Conservation (phyloP, 2,888 invertebrate genomes). For the Ariolimax columbianus region DNA sequence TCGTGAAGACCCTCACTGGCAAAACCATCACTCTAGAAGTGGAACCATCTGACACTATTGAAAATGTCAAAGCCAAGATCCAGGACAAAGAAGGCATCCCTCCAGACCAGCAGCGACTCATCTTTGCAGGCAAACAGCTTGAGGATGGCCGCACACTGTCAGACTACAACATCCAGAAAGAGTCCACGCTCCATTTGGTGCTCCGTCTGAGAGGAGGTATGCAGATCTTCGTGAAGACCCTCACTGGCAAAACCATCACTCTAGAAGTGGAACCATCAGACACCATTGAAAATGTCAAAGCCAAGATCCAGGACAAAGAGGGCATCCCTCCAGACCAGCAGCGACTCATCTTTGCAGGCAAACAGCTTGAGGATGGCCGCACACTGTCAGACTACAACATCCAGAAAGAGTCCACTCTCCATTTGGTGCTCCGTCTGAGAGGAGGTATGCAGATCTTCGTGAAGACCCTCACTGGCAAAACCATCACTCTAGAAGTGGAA, state of each 20-base stretch:
- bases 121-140: conserved; percentile 96
- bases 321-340: conserved; percentile 86
- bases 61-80: conserved; percentile 52
- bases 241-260: conserved; percentile 76
- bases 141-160: conserved; percentile 95
- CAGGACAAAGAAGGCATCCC: conserved; percentile 51
- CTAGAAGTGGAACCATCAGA: conserved; percentile 86
- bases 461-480: conserved; percentile 63
- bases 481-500: conserved; percentile 1
- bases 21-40: conserved; percentile 55
- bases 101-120: conserved; percentile 90
- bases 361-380: conserved; percentile 95
- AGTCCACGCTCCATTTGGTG: conserved; percentile 93
- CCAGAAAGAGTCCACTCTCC: conserved; percentile 94
- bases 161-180: conserved; percentile 97
- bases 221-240: conserved; percentile 85
- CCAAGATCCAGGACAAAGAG: conserved; percentile 56
- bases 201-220: conserved; percentile 88
- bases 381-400: conserved; percentile 96
- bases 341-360: conserved; percentile 94
- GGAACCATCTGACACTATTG: conserved; percentile 53
- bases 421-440: conserved; percentile 82
- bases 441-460: conserved; percentile 76
- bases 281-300: conserved; percentile 95
- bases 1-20: conserved; percentile 55